Base-by-base conservation (phyloP, 2,888 invertebrate genomes). In the Dyspetes luteomarginatus region DNA sequence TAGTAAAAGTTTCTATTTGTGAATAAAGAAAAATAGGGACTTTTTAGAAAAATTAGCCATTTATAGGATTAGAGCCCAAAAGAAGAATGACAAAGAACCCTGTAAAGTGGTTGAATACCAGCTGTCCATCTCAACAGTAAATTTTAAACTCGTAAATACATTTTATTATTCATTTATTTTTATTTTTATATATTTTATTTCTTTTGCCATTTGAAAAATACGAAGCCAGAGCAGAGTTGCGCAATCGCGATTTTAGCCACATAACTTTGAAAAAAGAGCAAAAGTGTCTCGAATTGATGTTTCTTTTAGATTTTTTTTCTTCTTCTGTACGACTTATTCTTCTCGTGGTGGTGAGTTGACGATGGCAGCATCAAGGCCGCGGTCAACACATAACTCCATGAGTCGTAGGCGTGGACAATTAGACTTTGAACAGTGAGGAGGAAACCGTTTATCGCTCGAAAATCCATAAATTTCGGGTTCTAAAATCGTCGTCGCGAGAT, bases 401-500 rank as follows among this genome's bases (percentile, higher is more conserved):
- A 41, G 52, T 55, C 83, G 88, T 88, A 83, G 88, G 87, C 79
- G 86, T 60, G 71, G 86, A 86, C 87, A 87, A 88, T 88, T 86
- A 86, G 72, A 85, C 83, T 84, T 80, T 67, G 75, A 74, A 43
- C 76, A 75, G 60, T 60, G 81, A 82, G 75, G 55, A 73, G 83
- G 75, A 81, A 82, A 78, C 72, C 82, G 81, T 82, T 79, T 76
- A 81, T 56, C 78, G 82, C 55, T 83, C 69, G 84, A 77, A 81
- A 82, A 85, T 82, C 86, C 83, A 88, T 90, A 89, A 89, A 90
- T 90, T 86, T 85, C 72, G 30, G 30, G 12, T 65, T 88, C 86
- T 89, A 90, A 89, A 90, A 89, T 82, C 87, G 88, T 87, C 85
- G 83, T 45, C 62, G 43, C 36, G 58, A 74, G 83, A 78, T 79